Conservation (phyloP, 2,797 vertebrate genomes). For the Rousettus madagascariensis region DNA sequence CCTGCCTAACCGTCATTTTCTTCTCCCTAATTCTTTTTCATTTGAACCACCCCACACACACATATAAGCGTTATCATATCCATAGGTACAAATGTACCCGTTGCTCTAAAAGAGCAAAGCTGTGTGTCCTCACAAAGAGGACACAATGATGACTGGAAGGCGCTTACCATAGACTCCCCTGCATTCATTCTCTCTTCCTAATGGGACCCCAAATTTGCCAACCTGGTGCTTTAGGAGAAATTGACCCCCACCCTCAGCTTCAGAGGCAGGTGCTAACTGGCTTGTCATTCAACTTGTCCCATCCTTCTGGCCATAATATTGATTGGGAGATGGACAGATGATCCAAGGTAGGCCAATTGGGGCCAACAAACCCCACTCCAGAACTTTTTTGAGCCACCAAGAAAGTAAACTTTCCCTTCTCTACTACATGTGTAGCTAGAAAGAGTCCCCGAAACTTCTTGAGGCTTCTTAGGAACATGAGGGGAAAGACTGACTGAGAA, state of each 20-base stretch:
- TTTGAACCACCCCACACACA: not conserved
- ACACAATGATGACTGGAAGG: not conserved
- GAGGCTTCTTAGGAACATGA: not conserved
- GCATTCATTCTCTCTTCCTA: not conserved
- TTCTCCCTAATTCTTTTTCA: not conserved
- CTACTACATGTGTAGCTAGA: not conserved
- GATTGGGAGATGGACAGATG: not conserved
- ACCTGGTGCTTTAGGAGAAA: not conserved
- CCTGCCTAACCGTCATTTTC: not conserved
- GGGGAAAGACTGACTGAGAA: not conserved
- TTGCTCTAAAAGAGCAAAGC: not conserved
- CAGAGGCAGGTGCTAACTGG: not conserved
- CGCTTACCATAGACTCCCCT: accelerated
- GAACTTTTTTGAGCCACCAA: not conserved
- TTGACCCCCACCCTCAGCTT: not conserved
- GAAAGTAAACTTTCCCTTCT: not conserved
- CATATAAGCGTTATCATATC: not conserved
- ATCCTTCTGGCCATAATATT: not conserved
- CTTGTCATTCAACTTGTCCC: not conserved
- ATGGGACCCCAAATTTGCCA: not conserved
- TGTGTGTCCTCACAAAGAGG: not conserved
- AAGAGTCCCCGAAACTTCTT: not conserved
- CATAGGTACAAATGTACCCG: not conserved
- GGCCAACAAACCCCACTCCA: not conserved
- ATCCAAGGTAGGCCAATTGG: too few relatives aligned